A percentile compares a stretch with the other conserved stretches of the same genome.
Evolutionary conservation across 2,888 invertebrate species (phyloP).

Genomic region (Drosophila neonasuta): DNA sequence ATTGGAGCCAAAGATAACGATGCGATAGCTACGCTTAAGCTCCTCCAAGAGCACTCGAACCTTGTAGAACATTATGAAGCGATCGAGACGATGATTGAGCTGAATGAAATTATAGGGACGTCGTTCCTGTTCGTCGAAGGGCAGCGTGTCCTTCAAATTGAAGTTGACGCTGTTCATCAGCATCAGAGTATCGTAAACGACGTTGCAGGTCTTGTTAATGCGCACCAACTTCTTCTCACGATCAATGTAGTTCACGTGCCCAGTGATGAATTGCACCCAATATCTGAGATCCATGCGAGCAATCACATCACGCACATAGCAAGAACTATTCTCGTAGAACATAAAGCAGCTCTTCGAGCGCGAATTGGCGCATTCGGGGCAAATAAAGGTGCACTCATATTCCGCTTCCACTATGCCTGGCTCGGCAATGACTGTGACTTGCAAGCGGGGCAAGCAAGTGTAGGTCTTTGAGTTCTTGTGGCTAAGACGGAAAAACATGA

Average conservation of each 20-base stretch:
- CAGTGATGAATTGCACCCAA: conserved; percentile 69
- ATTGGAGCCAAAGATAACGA: conserved; percentile 74
- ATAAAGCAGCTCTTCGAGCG: conserved; percentile 53
- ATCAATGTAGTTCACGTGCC: conserved; percentile 52
- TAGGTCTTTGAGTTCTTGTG: conserved; percentile 49
- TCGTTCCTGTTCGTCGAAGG: not conserved
- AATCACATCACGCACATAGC: conserved; percentile 64
- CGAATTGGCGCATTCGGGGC: conserved; percentile 47
- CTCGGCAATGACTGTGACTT: conserved; percentile 64
- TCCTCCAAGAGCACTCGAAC: conserved; percentile 48
- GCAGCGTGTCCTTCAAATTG: conserved; percentile 15
- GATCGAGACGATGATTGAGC: conserved; percentile 74
- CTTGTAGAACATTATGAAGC: conserved; percentile 72
- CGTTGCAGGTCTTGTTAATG: conserved; percentile 61
- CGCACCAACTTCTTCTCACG: conserved; percentile 58
- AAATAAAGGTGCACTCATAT: conserved; percentile 65
- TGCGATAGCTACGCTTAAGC: conserved; percentile 14
- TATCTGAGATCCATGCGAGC: conserved; percentile 68
- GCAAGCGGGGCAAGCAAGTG: conserved; percentile 64
- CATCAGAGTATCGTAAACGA: conserved; percentile 71
- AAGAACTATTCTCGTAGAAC: conserved; percentile 45
- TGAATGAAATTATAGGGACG: conserved; percentile 73
- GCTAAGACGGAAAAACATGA: conserved; percentile 25
- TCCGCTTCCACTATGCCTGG: conserved; percentile 75
- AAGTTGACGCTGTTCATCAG: conserved; percentile 59